Conservation (phyloP, 2,888 invertebrate genomes). For the Hecatera dysodea region DNA sequence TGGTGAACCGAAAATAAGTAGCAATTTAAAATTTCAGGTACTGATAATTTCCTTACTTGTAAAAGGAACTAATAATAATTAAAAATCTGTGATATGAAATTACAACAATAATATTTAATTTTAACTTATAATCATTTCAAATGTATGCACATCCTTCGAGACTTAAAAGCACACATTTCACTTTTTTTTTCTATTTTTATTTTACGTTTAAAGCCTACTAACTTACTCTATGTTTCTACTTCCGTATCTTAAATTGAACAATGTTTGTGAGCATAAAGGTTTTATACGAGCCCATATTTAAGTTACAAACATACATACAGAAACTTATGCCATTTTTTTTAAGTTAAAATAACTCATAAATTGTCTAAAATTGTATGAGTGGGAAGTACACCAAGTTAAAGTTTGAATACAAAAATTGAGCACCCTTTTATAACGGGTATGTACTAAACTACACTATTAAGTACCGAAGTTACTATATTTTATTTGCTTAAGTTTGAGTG, state of each 20-base stretch:
- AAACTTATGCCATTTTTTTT: background rate
- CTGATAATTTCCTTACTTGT: background rate
- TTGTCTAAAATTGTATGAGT: background rate
- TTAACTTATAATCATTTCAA: background rate
- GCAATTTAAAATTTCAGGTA: slow-evolving; percentile 32
- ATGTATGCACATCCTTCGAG: slow-evolving; percentile 55
- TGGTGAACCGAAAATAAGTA: slow-evolving; percentile 17
- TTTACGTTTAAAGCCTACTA: slow-evolving; percentile 27
- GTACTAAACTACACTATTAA: slow-evolving; percentile 37
- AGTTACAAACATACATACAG: background rate
- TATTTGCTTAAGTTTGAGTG: background rate
- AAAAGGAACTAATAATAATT: background rate
- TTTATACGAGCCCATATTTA: background rate
- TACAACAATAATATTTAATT: slow-evolving; percentile 8
- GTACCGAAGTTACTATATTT: slow-evolving; percentile 35
- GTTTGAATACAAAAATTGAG: slow-evolving; percentile 46
- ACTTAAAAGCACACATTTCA: slow-evolving; percentile 33
- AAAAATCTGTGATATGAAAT: slow-evolving; percentile 29
- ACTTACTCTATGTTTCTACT: too few relatives aligned
- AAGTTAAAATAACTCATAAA: background rate
- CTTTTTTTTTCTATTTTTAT: slow-evolving; percentile 2
- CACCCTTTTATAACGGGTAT: slow-evolving; percentile 29
- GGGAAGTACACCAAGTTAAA: background rate
- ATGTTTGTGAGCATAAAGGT: slow-evolving; percentile 6
- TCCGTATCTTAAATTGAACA: slow-evolving; percentile 8